These are phyloP conservation scores for Clarias batrachus DNA, from an alignment of 2,113 vertebrate genomes.

Conservation along the genomic window DNA sequence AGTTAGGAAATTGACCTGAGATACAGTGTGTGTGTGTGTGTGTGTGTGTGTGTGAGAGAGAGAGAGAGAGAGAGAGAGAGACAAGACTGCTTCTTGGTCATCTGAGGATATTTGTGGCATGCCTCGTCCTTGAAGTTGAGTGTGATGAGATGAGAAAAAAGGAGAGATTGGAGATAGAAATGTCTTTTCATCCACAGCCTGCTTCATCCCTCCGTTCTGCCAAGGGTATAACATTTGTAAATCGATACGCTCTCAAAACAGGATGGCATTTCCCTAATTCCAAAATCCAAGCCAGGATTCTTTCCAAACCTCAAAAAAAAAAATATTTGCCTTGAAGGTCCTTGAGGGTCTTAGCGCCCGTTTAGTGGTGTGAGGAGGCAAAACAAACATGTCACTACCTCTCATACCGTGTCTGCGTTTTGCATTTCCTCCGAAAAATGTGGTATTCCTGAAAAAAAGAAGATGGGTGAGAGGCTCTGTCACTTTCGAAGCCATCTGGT, in stretches of 20 bases:
- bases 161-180: neutral
- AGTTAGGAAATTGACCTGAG: neutral
- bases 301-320: neutral
- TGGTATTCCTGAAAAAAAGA: neutral
- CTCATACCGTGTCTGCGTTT: conserved; percentile 3
- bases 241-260: neutral
- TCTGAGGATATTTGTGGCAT: conserved; percentile 3
- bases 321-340: conserved; percentile 28
- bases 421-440: neutral
- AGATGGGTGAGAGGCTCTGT: neutral
- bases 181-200: neutral
- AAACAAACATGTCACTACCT: conserved; percentile 10
- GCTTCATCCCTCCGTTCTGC: neutral
- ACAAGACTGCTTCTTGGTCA: neutral
- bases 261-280: neutral
- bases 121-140: neutral
- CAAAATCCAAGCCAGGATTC: neutral
- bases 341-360: neutral
- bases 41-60: neutral
- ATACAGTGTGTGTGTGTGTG: neutral
- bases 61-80: neutral
- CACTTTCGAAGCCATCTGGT: conserved; percentile 18
- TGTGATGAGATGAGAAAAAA: conserved; percentile 4
- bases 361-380: neutral
- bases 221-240: conserved; percentile 6